A percentile compares a stretch with the other conserved stretches of the same genome.
phyloP scores from a whole-genome alignment of 1,140 invertebrate species.

The Fopius arisanus region DNA sequence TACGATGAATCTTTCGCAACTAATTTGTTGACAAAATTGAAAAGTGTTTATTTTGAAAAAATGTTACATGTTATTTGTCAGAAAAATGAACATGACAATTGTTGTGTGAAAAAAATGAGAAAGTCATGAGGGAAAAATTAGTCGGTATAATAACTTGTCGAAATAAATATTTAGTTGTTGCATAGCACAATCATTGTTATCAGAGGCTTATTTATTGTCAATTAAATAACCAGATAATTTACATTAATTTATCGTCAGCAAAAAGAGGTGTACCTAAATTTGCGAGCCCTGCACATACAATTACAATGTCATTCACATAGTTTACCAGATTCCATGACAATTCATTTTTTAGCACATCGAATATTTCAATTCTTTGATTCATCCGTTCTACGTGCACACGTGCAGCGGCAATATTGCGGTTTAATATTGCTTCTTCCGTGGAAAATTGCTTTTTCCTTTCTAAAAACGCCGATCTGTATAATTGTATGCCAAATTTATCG shows the following conservation, averaged over 20 bases:
- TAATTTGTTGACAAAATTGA: neutral
- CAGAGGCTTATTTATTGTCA: neutral
- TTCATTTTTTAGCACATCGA: neutral
- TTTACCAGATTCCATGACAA: neutral
- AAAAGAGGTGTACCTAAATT: neutral
- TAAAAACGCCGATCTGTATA: constrained; percentile 8
- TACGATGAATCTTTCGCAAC: too few species aligned
- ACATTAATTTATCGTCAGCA: neutral
- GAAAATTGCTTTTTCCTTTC: constrained; percentile 23
- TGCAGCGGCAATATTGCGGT: neutral
- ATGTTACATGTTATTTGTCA: too few species aligned
- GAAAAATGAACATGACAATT: too few species aligned
- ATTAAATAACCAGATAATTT: neutral
- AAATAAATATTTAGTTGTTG: neutral
- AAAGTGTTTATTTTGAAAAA: too few species aligned
- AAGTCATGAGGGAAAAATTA: too few species aligned
- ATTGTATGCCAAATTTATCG: neutral
- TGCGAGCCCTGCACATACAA: neutral
- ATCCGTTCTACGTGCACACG: neutral
- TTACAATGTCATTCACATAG: neutral
- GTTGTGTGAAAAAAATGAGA: too few species aligned
- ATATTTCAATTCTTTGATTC: constrained; percentile 1
- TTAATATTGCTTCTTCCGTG: neutral
- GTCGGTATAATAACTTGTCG: too few species aligned
- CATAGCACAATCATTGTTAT: too few species aligned